These are phyloP conservation scores for Mastacembelus armatus DNA, from an alignment of 2,797 vertebrate species.

Conservation along the genomic window DNA sequence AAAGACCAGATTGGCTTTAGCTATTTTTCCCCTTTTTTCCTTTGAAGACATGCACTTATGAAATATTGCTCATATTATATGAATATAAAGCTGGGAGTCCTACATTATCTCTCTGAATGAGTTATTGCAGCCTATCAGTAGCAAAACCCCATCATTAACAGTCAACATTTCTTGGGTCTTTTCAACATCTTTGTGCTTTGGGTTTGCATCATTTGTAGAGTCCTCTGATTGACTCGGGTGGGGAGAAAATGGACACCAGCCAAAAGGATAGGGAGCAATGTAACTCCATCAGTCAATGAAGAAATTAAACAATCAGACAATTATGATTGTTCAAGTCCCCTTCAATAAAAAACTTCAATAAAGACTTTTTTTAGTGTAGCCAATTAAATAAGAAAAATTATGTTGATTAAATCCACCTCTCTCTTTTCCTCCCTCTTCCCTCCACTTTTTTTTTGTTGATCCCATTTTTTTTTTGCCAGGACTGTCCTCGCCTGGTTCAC, in stretches of 20 bases:
- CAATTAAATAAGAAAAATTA: slow-evolving; percentile 67
- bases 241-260: slow-evolving; percentile 44
- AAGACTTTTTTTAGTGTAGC: slow-evolving; percentile 55
- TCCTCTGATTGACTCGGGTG: slow-evolving; percentile 46
- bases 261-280: slow-evolving; percentile 35
- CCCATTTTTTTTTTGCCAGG: slow-evolving; percentile 84
- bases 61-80: slow-evolving; percentile 41
- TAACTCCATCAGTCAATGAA: slow-evolving; percentile 55
- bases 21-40: slow-evolving; percentile 42
- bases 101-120: slow-evolving; percentile 39
- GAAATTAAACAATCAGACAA: slow-evolving; percentile 52
- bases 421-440: slow-evolving; percentile 74
- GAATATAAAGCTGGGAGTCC: slow-evolving; percentile 39
- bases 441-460: slow-evolving; percentile 76
- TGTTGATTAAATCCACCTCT: slow-evolving; percentile 81
- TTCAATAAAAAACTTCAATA: slow-evolving; percentile 48
- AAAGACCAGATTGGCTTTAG: slow-evolving; percentile 61
- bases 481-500: slow-evolving; percentile 88
- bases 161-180: slow-evolving; percentile 22
- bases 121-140: slow-evolving; percentile 21
- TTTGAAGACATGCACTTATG: slow-evolving; percentile 59
- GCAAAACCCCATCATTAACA: slow-evolving; percentile 12
- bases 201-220: slow-evolving; percentile 32
- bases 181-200: slow-evolving; percentile 30
- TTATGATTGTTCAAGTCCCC: slow-evolving; percentile 65